Evolutionary conservation across 1,140 invertebrate genomes (phyloP).

Genomic region (Teleogryllus occipitalis): DNA sequence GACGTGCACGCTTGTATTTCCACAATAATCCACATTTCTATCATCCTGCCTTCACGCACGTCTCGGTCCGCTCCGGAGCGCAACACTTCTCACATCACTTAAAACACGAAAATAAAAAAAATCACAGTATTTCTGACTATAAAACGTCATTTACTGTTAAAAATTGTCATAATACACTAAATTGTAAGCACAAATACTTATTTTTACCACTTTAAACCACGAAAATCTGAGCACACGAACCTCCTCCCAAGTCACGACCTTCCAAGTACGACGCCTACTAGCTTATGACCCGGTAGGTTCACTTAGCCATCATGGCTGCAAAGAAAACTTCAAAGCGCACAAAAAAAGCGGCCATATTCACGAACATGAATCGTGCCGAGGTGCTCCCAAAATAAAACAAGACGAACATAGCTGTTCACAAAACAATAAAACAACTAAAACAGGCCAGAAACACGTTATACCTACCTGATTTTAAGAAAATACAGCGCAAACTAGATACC

Average conservation of each 20-base stretch:
- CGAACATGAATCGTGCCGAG: slow-evolving; percentile 16
- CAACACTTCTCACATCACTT: not conserved
- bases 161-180: not conserved
- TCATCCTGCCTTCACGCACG: not conserved
- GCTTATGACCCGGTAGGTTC: slow-evolving; percentile 26
- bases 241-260: slow-evolving; percentile 21
- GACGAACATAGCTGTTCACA: not conserved
- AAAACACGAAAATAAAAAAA: not conserved
- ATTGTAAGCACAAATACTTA: slow-evolving; percentile 8
- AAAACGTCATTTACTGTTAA: not conserved
- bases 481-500: slow-evolving; percentile 18
- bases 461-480: slow-evolving; percentile 22
- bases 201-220: not conserved
- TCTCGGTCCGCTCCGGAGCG: not conserved
- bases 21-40: not conserved
- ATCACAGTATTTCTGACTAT: not conserved
- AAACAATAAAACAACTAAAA: slow-evolving; percentile 10
- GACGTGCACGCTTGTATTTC: not conserved
- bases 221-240: slow-evolving; percentile 17
- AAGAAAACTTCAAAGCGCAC: slow-evolving; percentile 26
- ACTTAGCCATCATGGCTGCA: slow-evolving; percentile 30
- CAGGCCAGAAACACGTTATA: slow-evolving; percentile 14
- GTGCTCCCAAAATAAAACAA: slow-evolving; percentile 17
- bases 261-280: slow-evolving; percentile 25
- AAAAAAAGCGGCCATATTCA: slow-evolving; percentile 27